Conservation (phyloP, 2,113 vertebrate species). For the Datnioides undecimradiatus region DNA sequence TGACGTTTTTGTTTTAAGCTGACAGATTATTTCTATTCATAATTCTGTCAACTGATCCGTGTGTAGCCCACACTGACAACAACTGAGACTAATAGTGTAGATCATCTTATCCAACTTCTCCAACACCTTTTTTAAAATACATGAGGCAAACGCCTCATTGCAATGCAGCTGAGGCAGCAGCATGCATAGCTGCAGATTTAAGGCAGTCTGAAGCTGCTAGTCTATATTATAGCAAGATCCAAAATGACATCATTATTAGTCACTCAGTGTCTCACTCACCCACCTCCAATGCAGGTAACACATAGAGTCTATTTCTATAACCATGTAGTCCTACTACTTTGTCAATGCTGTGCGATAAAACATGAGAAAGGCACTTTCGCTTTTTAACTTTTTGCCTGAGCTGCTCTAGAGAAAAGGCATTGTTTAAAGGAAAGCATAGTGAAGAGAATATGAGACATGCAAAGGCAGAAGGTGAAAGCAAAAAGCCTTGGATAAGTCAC, state of each 20-base stretch:
- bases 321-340: not conserved
- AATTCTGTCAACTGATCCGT: no score
- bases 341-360: not conserved
- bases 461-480: not conserved
- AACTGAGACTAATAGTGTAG: no score
- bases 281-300: slow-evolving; percentile 47
- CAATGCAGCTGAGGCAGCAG: slow-evolving; percentile 16
- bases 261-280: no score
- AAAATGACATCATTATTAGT: no score
- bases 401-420: not conserved
- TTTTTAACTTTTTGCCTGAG: no score
- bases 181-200: not conserved
- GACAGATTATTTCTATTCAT: no score
- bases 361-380: not conserved
- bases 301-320: slow-evolving; percentile 24
- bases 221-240: not conserved
- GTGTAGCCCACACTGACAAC: no score
- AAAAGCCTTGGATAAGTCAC: not conserved
- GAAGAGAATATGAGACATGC: slow-evolving; percentile 12
- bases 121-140: slow-evolving; percentile 28
- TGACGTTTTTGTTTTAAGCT: no score
- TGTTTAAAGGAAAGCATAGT: not conserved
- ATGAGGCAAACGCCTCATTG: not conserved
- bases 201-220: no score
- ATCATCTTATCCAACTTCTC: no score